Base-by-base conservation (phyloP, 1,140 invertebrate species). In the Drosophila guanche region DNA sequence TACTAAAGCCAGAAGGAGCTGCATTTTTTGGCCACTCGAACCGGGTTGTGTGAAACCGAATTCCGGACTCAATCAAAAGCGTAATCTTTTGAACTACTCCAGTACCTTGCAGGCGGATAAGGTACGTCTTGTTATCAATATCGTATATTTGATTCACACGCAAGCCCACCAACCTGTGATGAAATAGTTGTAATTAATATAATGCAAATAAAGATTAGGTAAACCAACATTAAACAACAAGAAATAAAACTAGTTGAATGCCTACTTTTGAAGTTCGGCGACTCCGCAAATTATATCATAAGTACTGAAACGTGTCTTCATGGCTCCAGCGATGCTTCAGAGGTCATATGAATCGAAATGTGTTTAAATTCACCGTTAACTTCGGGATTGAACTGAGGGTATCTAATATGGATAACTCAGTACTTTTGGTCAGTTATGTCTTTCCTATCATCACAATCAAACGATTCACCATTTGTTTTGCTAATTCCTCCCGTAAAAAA, bases 21-120 rank as follows among this genome's bases (percentile, higher is more conserved):
- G 95, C 94, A 94, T 98, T 98, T 93, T 99, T 99, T 1, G 98
- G 98, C 99, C 99, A 99, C 91, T 99, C 98, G 93, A 97, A 99
- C 22, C 94, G 95, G 14, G 99, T 99, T 52, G 95, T 95, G 91
- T 99, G 99, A 71, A 99, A 95, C 54, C 98, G 93, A 61, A 95
- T 96, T 0, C 98, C 99, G 5, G 98, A 99, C 93, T 99, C 99
- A 3, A 99, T 91, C 3, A 99, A 91, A 48, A 99, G 92, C 10
- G 83, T 86, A 6, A 99, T 93, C 66, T 93, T 93, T 92, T 99
- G 99, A 81, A 97, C 94, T 85, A 96, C 96, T 8, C 93, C 94
- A 7, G 93, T 94, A 65, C 94, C 93, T 90, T 97, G 95, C 20
- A 99, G 93, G 76, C 97, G 95, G 68, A 99, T 96, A 6, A 99